A percentile compares a stretch with the other conserved stretches of the same genome.
These are phyloP conservation scores for Hemitrygon akajei DNA, from an alignment of 2,797 vertebrate genomes.

Conservation along the genomic window DNA sequence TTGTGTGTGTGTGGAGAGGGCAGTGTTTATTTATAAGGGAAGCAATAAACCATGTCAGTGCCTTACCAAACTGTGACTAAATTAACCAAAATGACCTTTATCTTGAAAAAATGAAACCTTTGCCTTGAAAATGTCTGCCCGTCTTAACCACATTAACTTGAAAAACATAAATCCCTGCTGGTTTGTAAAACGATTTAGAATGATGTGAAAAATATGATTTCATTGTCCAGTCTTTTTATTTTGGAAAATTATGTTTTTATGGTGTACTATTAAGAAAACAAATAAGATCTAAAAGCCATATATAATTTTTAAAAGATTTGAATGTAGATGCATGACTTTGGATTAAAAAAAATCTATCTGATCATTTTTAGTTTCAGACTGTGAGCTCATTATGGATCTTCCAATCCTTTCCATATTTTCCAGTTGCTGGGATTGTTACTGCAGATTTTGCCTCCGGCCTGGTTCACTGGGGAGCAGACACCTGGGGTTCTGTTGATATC, in stretches of 20 bases:
- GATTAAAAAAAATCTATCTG: neutral
- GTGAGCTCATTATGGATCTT: conserved; percentile 33
- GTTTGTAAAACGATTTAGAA: neutral
- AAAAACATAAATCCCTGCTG: neutral
- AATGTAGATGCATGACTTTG: neutral
- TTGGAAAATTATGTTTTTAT: neutral
- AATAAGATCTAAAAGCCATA: neutral
- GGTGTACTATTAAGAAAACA: neutral
- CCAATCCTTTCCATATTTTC: conserved; percentile 41
- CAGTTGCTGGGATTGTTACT: conserved; percentile 70
- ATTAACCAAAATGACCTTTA: neutral
- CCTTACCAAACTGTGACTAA: neutral
- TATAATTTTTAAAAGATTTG: neutral
- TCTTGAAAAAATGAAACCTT: neutral
- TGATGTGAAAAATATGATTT: neutral
- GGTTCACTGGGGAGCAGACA: conserved; percentile 70
- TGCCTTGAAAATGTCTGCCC: neutral
- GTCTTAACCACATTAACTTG: neutral
- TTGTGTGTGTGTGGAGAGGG: neutral
- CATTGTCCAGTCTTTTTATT: neutral
- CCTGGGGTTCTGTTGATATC: conserved; percentile 78
- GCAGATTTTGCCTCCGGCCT: conserved; percentile 73
- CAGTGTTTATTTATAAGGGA: too few relatives aligned
- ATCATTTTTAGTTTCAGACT: neutral
- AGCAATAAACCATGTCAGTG: neutral